These are phyloP conservation scores for Bucorvus abyssinicus DNA, from an alignment of 2,797 vertebrate species.

Conservation along the genomic window DNA sequence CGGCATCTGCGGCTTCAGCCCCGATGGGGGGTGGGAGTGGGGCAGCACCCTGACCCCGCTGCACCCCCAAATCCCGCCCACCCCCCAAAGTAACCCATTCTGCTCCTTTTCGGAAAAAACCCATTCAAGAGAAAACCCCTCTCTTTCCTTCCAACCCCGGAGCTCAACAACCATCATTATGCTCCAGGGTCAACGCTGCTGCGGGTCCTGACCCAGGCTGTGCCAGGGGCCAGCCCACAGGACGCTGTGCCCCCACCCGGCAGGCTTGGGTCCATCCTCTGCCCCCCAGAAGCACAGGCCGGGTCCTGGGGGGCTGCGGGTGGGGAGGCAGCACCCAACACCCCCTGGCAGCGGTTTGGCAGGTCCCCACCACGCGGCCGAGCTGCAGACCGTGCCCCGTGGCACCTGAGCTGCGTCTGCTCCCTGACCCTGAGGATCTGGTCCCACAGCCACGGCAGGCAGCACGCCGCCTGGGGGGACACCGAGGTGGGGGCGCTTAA, in stretches of 20 bases:
- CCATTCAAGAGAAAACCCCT: rapidly evolving
- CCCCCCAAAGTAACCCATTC: background rate
- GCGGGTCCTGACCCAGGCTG: background rate
- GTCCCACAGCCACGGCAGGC: background rate
- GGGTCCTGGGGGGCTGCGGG: rapidly evolving
- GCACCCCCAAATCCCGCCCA: background rate
- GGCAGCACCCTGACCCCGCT: rapidly evolving
- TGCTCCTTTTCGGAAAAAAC: background rate
- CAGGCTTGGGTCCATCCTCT: background rate
- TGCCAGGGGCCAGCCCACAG: rapidly evolving
- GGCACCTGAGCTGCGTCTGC: background rate
- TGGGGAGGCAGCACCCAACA: background rate
- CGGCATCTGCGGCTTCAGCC: rapidly evolving
- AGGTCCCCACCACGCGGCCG: rapidly evolving
- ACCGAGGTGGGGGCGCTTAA: background rate
- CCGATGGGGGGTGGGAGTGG: too few relatives aligned
- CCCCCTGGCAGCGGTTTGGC: rapidly evolving
- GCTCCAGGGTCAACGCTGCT: background rate
- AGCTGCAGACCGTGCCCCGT: background rate
- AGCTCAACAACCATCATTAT: background rate
- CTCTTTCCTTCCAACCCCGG: background rate
- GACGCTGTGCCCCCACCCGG: background rate
- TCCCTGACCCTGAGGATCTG: background rate
- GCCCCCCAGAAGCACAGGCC: background rate
- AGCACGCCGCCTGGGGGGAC: rapidly evolving